Evolutionary conservation across 2,113 vertebrate genomes (phyloP).

Genomic region (Scytalopus superciliaris): DNA sequence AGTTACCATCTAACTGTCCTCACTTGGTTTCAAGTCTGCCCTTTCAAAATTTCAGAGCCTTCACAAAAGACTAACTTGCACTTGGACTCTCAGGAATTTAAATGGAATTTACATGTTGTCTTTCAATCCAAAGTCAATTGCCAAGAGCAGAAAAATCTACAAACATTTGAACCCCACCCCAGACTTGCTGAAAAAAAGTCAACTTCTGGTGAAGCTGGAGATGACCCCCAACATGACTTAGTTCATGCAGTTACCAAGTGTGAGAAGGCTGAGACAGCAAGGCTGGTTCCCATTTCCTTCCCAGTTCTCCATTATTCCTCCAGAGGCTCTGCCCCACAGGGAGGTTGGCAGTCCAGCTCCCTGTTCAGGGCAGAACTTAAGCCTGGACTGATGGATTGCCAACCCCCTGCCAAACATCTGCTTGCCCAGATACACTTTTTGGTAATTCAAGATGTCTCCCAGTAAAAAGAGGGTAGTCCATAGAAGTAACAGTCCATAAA

Average conservation of each 20-base stretch:
- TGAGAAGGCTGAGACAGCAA: neutral
- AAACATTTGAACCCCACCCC: neutral
- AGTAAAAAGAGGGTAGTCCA: neutral
- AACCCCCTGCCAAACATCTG: accelerated
- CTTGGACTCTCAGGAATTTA: neutral
- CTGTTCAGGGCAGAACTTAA: neutral
- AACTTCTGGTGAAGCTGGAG: neutral
- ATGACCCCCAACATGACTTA: neutral
- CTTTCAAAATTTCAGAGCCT: neutral
- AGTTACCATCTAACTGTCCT: neutral
- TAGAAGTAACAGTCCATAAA: neutral
- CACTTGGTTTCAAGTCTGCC: neutral
- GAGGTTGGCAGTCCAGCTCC: neutral
- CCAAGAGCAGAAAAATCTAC: neutral
- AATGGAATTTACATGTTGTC: neutral
- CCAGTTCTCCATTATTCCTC: neutral
- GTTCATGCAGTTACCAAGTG: neutral
- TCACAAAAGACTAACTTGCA: neutral
- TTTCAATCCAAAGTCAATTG: neutral
- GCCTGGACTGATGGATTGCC: neutral
- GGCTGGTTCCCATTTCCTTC: neutral
- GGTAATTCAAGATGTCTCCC: neutral
- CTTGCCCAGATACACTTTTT: neutral
- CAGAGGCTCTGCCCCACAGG: neutral
- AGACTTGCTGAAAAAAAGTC: neutral